Conservation (phyloP, 2,113 vertebrate species). For the Cepphus grylle region DNA sequence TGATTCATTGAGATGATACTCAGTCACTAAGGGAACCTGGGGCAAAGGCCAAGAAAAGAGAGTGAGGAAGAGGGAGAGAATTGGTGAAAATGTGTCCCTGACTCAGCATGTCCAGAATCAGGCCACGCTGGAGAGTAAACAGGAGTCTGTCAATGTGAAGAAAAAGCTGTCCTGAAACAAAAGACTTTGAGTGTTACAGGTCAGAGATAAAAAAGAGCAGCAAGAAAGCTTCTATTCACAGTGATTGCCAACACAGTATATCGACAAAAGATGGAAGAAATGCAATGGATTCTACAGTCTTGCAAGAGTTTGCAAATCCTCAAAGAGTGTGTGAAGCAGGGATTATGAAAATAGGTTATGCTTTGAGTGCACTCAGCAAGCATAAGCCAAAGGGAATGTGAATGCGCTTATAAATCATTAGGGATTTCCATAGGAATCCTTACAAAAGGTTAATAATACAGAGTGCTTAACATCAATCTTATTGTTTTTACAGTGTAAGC, state of each 20-base stretch:
- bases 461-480: constrained; percentile 15
- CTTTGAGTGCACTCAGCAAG: not conserved
- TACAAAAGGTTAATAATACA: constrained; percentile 8
- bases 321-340: not conserved
- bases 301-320: constrained; percentile 13
- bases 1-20: not conserved
- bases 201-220: not conserved
- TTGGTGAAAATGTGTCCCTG: not conserved
- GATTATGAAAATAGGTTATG: constrained; percentile 34
- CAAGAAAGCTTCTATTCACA: not conserved
- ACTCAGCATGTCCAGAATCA: not conserved
- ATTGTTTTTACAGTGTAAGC: constrained; percentile 10
- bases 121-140: not conserved
- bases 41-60: not conserved
- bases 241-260: not conserved
- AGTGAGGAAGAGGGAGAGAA: not conserved
- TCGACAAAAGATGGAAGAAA: not conserved
- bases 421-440: constrained; percentile 25
- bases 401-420: not conserved
- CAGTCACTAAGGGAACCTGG: not conserved
- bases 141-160: not conserved
- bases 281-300: not conserved
- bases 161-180: not conserved
- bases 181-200: not conserved
- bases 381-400: not conserved